Evolutionary conservation across 2,113 vertebrate species (phyloP), one percentile per base, ranked within the genome.

Genomic region (Triplophysa rosa): DNA sequence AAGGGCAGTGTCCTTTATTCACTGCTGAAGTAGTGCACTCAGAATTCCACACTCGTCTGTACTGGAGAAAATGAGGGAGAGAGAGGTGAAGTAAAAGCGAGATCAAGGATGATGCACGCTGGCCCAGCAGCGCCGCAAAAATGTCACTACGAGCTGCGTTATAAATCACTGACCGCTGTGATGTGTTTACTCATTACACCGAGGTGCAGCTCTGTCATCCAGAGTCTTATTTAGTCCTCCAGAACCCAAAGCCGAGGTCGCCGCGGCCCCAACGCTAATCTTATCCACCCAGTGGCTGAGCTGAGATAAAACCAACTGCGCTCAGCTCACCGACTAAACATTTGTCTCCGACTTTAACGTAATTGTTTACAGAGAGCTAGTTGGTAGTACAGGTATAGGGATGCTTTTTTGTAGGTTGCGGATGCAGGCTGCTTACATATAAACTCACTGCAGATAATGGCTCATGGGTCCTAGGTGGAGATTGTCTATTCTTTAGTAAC

Each of bases 141-240:
- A 91, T 92, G 91, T 92, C 88, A 90, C 88, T 82, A 79, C 61
- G 75, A 84, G 84, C 80, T 59, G n/a, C 21, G 84, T 86, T 87
- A 92, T 92, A 92, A 93, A 92, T 93, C 89, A 90, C 86, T 86
- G 80, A 68, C 80, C 84, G 71, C 79, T 90, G 86, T 89, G 88
- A 90, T 91, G 84, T 90, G 87, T 92, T 91, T 92, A 91, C 87
- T 91, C 90, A 91, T 90, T 91, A 91, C 86, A 88, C 88, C 82
- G 78, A 87, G 87, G 82, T 69, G 86, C 89, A 87, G 86, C 81
- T 65, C 84, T 89, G 89, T 89, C 88, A 88, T 82, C 87, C 85
- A 63, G 70, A 77, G 77, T 81, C 85, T 82, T 87, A 87, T 90
- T 88, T 86, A 89, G 84, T 90, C 82, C 83, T 78, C 64, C 68